These are phyloP conservation scores for Elephas maximus DNA, from an alignment of 2,113 vertebrate genomes.

Conservation along the genomic window DNA sequence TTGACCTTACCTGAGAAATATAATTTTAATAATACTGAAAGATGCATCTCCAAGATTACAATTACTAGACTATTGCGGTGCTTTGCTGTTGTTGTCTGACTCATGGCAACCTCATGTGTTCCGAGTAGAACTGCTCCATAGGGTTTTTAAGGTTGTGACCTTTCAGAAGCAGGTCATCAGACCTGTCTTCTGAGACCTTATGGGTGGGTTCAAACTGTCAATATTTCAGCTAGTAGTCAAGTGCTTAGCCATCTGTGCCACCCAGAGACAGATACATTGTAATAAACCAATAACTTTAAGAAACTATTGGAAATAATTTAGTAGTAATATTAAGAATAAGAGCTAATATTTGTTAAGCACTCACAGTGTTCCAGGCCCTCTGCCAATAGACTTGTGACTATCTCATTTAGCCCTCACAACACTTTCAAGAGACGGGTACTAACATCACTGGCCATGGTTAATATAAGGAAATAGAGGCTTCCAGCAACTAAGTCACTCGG, in stretches of 20 bases:
- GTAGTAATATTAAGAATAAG: neutral
- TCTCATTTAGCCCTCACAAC: neutral
- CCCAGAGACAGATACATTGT: neutral
- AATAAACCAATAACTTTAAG: neutral
- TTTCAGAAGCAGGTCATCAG: too few species aligned
- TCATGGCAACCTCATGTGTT: too few species aligned
- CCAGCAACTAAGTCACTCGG: neutral
- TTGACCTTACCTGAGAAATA: neutral
- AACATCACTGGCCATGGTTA: neutral
- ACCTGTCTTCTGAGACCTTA: too few species aligned
- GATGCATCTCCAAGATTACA: neutral
- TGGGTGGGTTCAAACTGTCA: too few species aligned
- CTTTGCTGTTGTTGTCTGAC: neutral
- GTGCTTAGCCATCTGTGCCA: too few species aligned
- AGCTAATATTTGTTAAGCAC: neutral
- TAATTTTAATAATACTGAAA: neutral
- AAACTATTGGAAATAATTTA: neutral
- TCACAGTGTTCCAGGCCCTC: neutral
- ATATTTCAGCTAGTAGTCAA: too few species aligned
- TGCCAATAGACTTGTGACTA: neutral
- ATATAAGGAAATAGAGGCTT: neutral
- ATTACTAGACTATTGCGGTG: neutral
- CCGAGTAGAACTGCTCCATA: too few species aligned
- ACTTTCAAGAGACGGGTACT: neutral
- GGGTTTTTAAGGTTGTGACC: too few species aligned